Percentiles rank a stretch among this genome's conserved stretches.
Evolutionary conservation across 2,888 invertebrate genomes (phyloP).

Genomic region (Nemotelus nigrinus): DNA sequence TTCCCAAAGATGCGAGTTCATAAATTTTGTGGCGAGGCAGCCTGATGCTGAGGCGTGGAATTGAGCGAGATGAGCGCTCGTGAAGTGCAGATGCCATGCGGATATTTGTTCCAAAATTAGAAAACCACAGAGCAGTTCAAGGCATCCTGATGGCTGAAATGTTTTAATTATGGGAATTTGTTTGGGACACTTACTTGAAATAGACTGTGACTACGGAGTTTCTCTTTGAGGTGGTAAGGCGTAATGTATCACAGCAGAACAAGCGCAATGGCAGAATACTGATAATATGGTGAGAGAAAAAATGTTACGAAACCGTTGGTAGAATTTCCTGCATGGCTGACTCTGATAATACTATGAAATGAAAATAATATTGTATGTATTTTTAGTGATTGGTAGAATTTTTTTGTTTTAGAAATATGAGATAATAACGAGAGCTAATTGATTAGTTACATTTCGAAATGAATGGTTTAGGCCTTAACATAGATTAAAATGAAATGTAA

Average conservation of each 20-base stretch:
- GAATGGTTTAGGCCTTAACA: no score
- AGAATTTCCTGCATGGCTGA: no score
- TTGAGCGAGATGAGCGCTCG: constrained; percentile 5
- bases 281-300: no score
- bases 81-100: neutral
- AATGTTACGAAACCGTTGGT: no score
- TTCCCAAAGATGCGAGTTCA: constrained; percentile 1
- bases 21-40: constrained; percentile 21
- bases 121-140: constrained; percentile 32
- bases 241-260: no score
- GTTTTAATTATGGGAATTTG: constrained; percentile 15
- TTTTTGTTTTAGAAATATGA: no score
- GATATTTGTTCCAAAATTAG: constrained; percentile 17
- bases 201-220: neutral
- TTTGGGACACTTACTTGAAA: constrained; percentile 6
- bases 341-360: no score
- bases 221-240: neutral
- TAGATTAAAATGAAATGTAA: no score
- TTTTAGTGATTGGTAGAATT: no score
- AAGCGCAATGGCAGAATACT: neutral
- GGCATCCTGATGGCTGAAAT: neutral
- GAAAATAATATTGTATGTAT: no score
- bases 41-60: neutral
- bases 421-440: no score
- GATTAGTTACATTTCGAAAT: no score